Conservation (phyloP, 2,113 vertebrate genomes). For the Antidorcas marsupialis region DNA sequence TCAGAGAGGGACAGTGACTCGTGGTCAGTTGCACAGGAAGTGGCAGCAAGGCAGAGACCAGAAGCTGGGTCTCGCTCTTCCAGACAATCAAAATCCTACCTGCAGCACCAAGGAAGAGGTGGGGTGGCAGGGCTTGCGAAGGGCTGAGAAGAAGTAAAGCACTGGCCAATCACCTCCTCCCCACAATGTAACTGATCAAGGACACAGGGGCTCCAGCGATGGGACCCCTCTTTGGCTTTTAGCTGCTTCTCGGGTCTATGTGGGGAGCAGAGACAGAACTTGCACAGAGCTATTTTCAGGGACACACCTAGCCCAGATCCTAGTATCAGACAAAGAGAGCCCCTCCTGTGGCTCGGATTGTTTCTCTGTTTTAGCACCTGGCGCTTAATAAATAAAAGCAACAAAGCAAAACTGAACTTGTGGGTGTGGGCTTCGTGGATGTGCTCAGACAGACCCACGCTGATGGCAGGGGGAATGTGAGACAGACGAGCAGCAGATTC, state of each 20-base stretch:
- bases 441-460: background rate
- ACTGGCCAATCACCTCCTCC: accelerated
- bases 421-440: background rate
- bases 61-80: background rate
- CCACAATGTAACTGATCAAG: accelerated
- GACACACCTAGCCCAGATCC: background rate
- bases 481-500: background rate
- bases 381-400: background rate
- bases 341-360: background rate
- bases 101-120: background rate
- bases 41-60: background rate
- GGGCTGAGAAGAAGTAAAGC: background rate
- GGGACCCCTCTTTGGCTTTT: background rate
- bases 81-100: background rate
- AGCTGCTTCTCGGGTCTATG: background rate
- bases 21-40: background rate
- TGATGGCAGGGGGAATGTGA: background rate
- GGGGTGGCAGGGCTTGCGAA: background rate
- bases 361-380: background rate
- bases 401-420: background rate
- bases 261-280: background rate
- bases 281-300: background rate
- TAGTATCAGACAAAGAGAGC: background rate
- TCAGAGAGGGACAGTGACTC: background rate
- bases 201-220: accelerated